phyloP scores from a whole-genome alignment of 2,113 vertebrate species.

The Calypte anna region DNA sequence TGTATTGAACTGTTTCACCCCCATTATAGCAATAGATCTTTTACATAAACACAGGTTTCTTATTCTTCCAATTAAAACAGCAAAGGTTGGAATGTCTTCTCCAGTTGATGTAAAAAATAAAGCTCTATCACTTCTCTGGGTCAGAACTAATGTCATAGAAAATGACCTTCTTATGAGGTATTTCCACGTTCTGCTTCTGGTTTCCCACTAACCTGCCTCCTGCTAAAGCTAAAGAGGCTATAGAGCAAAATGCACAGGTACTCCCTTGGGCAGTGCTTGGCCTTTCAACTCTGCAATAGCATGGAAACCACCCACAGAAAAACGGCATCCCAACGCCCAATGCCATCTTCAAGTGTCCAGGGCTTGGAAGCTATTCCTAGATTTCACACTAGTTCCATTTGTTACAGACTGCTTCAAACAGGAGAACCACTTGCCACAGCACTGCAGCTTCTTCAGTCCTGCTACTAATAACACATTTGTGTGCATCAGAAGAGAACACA shows the following conservation, averaged over 20 bases:
- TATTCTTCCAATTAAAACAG: not conserved
- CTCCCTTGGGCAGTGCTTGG: not conserved
- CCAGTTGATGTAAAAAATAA: not conserved
- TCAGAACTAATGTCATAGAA: not conserved
- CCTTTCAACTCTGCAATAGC: not conserved
- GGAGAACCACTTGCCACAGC: not conserved
- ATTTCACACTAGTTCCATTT: not conserved
- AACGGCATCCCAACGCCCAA: not conserved
- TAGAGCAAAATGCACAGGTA: not conserved
- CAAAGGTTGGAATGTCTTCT: not conserved
- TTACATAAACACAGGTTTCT: not conserved
- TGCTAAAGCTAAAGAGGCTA: not conserved
- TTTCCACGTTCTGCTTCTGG: not conserved
- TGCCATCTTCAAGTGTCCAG: not conserved
- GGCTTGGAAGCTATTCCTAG: not conserved
- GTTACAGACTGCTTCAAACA: not conserved
- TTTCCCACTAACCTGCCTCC: not conserved
- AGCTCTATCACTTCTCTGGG: not conserved
- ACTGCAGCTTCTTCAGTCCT: not conserved
- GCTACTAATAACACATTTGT: too few relatives aligned
- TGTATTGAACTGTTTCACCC: slow-evolving; percentile 7
- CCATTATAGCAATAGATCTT: slow-evolving; percentile 1
- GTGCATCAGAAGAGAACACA: not conserved
- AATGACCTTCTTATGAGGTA: not conserved
- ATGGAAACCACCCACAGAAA: not conserved